phyloP scores from a whole-genome alignment of 2,888 invertebrate species.

The Conomelus anceps region DNA sequence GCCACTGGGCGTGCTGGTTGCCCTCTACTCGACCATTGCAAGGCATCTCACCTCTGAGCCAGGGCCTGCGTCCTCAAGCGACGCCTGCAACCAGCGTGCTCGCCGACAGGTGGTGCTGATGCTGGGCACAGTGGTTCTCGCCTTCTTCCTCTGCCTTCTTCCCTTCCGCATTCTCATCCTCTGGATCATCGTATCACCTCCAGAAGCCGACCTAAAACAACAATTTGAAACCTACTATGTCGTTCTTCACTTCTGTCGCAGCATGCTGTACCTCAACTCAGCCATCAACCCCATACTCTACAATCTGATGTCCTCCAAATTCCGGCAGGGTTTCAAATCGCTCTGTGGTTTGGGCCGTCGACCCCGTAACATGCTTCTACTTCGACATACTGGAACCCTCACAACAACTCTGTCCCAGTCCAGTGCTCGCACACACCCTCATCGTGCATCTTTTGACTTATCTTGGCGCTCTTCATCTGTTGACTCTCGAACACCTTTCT shows the following conservation, averaged over 20 bases:
- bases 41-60: slow-evolving; percentile 67
- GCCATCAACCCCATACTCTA: slow-evolving; percentile 88
- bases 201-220: slow-evolving; percentile 58
- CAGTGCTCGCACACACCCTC: slow-evolving; percentile 28
- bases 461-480: slow-evolving; percentile 33
- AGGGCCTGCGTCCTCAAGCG: slow-evolving; percentile 33
- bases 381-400: slow-evolving; percentile 32
- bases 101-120: slow-evolving; percentile 78
- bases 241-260: slow-evolving; percentile 72
- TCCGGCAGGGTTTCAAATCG: slow-evolving; percentile 62
- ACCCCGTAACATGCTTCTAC: slow-evolving; percentile 24
- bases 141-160: slow-evolving; percentile 81
- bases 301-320: slow-evolving; percentile 86
- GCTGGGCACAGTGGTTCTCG: slow-evolving; percentile 78
- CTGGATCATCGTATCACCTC: slow-evolving; percentile 72
- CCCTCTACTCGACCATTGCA: slow-evolving; percentile 77
- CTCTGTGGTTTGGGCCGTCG: slow-evolving; percentile 27
- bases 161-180: slow-evolving; percentile 77
- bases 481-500: slow-evolving; percentile 29
- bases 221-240: slow-evolving; percentile 74
- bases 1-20: slow-evolving; percentile 70
- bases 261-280: slow-evolving; percentile 83
- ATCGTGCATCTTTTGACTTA: slow-evolving; percentile 30
- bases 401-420: slow-evolving; percentile 33
- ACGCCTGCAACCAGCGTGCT: slow-evolving; percentile 61